Evolutionary conservation across 2,797 vertebrate species (phyloP).

Genomic region (Botia kubotai): DNA sequence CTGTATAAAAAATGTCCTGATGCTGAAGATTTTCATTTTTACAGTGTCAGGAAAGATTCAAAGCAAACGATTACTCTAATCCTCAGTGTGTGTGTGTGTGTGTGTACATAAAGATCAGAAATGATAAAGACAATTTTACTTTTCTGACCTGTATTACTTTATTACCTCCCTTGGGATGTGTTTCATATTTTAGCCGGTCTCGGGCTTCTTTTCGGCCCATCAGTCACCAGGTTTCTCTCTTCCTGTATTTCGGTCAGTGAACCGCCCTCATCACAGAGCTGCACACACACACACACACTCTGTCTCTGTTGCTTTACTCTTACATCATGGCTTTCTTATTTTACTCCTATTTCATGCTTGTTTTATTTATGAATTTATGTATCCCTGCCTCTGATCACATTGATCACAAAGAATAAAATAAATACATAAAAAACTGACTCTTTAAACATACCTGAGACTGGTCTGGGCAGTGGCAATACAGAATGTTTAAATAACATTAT

Average conservation of each 20-base stretch:
- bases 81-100: not conserved
- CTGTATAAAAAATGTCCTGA: constrained; percentile 64
- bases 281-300: constrained; percentile 57
- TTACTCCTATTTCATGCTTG: constrained; percentile 57
- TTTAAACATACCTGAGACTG: constrained; percentile 57
- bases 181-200: too few species aligned
- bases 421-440: constrained; percentile 62
- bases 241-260: constrained; percentile 73
- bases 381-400: constrained; percentile 77
- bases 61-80: constrained; percentile 33
- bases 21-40: constrained; percentile 37
- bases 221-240: constrained; percentile 64
- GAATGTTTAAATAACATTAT: too few species aligned
- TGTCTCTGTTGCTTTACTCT: constrained; percentile 78
- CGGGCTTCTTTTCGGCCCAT: not conserved
- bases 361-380: constrained; percentile 81
- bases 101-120: not conserved
- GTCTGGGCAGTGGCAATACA: not conserved
- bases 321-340: constrained; percentile 76
- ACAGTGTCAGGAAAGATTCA: constrained; percentile 34
- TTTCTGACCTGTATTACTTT: too few species aligned
- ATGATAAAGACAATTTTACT: too few species aligned
- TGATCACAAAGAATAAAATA: constrained; percentile 81
- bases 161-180: too few species aligned
- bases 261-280: constrained; percentile 60